These are phyloP conservation scores for Anthoscopus minutus DNA, from an alignment of 2,113 vertebrate species.

Conservation along the genomic window DNA sequence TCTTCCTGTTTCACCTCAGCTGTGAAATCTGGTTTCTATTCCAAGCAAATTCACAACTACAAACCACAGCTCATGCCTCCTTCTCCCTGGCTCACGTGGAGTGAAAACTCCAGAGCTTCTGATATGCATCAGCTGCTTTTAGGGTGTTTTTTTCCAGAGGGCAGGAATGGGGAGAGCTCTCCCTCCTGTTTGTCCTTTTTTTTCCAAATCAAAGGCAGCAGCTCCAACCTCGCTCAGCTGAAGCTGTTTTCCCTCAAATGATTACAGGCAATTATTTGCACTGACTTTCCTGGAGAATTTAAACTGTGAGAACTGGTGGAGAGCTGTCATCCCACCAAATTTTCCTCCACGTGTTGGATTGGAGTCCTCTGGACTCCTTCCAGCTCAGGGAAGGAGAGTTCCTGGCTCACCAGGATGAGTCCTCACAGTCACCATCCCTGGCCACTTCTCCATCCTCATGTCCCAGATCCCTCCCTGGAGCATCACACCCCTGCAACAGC, in stretches of 20 bases:
- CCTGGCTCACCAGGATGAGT: not conserved
- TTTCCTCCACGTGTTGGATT: not conserved
- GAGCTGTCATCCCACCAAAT: not conserved
- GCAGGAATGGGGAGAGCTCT: not conserved
- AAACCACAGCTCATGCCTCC: not conserved
- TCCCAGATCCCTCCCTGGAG: not conserved
- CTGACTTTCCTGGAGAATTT: not conserved
- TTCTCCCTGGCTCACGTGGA: not conserved
- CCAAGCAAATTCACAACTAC: not conserved
- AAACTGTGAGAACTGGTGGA: not conserved
- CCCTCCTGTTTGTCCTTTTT: too few species aligned
- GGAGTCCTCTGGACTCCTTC: not conserved
- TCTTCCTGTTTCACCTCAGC: not conserved
- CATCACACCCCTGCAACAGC: not conserved
- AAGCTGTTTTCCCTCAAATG: not conserved
- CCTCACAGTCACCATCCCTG: not conserved
- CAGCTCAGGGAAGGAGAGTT: not conserved
- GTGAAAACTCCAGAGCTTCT: not conserved
- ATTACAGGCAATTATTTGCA: not conserved
- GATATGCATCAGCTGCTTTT: not conserved
- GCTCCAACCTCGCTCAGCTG: not conserved
- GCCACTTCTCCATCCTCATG: not conserved
- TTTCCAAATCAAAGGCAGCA: not conserved
- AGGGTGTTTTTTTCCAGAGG: not conserved
- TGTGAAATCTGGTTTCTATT: slow-evolving; percentile 2